A percentile compares a stretch with the other conserved stretches of the same genome.
Evolutionary conservation across 2,888 invertebrate genomes (phyloP).

Genomic region (Tetropium fuscum): DNA sequence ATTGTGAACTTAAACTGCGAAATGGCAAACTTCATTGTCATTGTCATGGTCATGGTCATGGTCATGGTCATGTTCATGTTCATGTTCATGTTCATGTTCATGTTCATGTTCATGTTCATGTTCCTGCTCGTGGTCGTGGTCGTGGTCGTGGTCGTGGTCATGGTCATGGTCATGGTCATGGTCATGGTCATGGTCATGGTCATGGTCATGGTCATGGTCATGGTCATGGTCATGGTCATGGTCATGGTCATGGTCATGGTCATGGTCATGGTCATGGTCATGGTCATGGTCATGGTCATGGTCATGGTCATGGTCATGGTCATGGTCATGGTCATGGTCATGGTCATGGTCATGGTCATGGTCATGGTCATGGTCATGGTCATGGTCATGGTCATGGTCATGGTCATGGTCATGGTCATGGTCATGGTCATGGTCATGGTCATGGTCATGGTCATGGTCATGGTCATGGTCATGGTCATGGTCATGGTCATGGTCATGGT

Average conservation of each 20-base stretch:
- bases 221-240: neutral
- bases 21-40: no score
- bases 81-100: neutral
- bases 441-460: neutral
- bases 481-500: no score
- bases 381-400: neutral
- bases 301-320: neutral
- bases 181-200: neutral
- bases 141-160: neutral
- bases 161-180: neutral
- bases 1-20: no score
- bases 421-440: neutral
- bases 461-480: no score
- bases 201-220: neutral
- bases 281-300: neutral
- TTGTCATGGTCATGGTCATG: neutral
- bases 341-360: neutral
- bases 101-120: neutral
- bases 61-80: neutral
- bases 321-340: neutral
- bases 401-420: neutral
- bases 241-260: neutral
- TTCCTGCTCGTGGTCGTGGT: neutral
- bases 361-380: neutral
- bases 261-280: neutral